phyloP scores from a whole-genome alignment of 1,140 invertebrate genomes.

The Ooceraea biroi region DNA sequence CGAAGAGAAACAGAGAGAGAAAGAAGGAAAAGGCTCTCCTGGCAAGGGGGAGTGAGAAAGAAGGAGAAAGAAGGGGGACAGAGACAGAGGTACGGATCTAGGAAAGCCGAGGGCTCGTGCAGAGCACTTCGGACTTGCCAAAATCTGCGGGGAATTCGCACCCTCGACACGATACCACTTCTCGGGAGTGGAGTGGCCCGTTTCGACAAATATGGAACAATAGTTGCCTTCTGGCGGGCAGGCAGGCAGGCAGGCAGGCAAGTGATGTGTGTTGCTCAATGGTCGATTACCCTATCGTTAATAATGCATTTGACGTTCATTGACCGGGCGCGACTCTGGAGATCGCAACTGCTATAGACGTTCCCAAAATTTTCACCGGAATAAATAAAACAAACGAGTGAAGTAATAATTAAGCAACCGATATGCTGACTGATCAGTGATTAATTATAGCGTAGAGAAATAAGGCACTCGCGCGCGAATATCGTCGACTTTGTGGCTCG shows the following conservation, averaged over 20 bases:
- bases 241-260: too few relatives aligned
- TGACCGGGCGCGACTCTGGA: too few relatives aligned
- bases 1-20: slow-evolving; percentile 54
- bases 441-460: too few relatives aligned
- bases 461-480: too few relatives aligned
- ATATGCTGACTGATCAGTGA: too few relatives aligned
- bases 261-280: slow-evolving; percentile 18
- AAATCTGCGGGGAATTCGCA: slow-evolving; percentile 80
- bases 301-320: slow-evolving; percentile 2
- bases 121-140: slow-evolving; percentile 72
- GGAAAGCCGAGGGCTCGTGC: slow-evolving; percentile 64
- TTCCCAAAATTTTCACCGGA: not conserved
- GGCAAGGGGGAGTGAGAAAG: slow-evolving; percentile 28
- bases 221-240: slow-evolving; percentile 64
- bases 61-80: slow-evolving; percentile 7
- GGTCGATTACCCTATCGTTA: slow-evolving; percentile 48
- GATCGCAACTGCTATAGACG: not conserved
- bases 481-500: not conserved
- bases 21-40: slow-evolving; percentile 6
- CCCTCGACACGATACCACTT: slow-evolving; percentile 75
- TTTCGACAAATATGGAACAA: slow-evolving; percentile 74
- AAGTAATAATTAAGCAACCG: too few relatives aligned
- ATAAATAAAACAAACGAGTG: not conserved
- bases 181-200: slow-evolving; percentile 64
- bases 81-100: slow-evolving; percentile 55